Evolutionary conservation across 2,113 vertebrate species (phyloP).

Genomic region (Halichoeres trimaculatus): DNA sequence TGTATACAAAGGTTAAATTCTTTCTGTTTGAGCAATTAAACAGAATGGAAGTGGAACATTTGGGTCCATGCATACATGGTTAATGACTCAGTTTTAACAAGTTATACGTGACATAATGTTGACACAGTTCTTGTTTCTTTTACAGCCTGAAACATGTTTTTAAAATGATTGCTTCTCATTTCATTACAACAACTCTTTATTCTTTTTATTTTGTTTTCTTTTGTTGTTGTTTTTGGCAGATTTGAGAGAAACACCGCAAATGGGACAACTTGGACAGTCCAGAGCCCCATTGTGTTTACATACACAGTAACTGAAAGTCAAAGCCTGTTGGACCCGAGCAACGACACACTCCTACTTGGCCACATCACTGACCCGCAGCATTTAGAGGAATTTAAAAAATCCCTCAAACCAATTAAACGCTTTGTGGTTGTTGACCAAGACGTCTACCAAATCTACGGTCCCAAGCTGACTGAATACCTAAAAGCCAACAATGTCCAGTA

Average conservation of each 20-base stretch:
- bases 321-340: conserved; percentile 82
- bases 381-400: conserved; percentile 56
- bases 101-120: neutral
- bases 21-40: too few species aligned
- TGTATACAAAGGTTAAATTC: too few species aligned
- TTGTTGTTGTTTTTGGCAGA: conserved; percentile 68
- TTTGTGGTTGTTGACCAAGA: conserved; percentile 86
- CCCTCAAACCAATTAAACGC: conserved; percentile 78
- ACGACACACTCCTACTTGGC: conserved; percentile 83
- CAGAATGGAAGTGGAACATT: too few species aligned
- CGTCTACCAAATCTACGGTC: conserved; percentile 82
- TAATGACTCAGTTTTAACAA: too few species aligned
- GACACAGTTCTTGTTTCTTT: too few species aligned
- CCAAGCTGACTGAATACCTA: conserved; percentile 77
- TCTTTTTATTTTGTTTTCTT: conserved; percentile 11
- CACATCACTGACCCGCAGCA: conserved; percentile 81
- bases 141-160: neutral
- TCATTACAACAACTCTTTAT: neutral
- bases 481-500: conserved; percentile 78
- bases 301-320: conserved; percentile 84
- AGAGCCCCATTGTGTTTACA: conserved; percentile 85
- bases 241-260: conserved; percentile 74
- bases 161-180: neutral
- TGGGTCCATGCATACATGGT: too few species aligned
- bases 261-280: conserved; percentile 83